A percentile compares a stretch with the other conserved stretches of the same genome.
These are phyloP conservation scores for Stramonita haemastoma DNA, from an alignment of 2,888 invertebrate species.

Conservation along the genomic window DNA sequence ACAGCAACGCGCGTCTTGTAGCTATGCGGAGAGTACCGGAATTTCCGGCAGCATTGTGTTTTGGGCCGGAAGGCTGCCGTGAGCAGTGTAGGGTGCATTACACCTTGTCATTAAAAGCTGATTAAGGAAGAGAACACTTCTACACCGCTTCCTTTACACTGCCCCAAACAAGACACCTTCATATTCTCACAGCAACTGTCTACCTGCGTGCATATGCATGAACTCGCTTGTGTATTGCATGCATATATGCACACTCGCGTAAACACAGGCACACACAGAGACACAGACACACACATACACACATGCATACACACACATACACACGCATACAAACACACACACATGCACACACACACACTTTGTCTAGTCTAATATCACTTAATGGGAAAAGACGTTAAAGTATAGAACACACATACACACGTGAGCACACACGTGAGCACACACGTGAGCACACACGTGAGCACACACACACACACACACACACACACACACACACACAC, in stretches of 20 bases:
- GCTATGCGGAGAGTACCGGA: too few relatives aligned
- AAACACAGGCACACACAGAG: not conserved
- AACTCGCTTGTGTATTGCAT: not conserved
- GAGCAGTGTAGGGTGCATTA: too few relatives aligned
- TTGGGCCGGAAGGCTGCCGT: too few relatives aligned
- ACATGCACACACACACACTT: not conserved
- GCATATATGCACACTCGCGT: not conserved
- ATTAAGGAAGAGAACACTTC: too few relatives aligned
- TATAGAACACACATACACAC: conserved; percentile 1
- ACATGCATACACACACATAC: not conserved
- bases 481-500: not conserved
- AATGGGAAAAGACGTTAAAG: not conserved
- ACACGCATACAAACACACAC: not conserved
- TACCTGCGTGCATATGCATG: not conserved
- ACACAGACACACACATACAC: not conserved
- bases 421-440: not conserved
- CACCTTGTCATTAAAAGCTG: too few relatives aligned
- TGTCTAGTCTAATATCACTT: too few relatives aligned
- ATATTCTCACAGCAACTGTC: not conserved
- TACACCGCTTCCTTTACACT: not conserved
- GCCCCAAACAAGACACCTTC: not conserved
- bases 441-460: not conserved
- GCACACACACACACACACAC: not conserved
- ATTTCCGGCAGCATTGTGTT: too few relatives aligned
- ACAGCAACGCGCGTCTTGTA: too few relatives aligned